Evolutionary conservation across 92 coral and sea anemone species (phyloP), one percentile per base, ranked within the genome.

Genomic region (Phenganax marumi): DNA sequence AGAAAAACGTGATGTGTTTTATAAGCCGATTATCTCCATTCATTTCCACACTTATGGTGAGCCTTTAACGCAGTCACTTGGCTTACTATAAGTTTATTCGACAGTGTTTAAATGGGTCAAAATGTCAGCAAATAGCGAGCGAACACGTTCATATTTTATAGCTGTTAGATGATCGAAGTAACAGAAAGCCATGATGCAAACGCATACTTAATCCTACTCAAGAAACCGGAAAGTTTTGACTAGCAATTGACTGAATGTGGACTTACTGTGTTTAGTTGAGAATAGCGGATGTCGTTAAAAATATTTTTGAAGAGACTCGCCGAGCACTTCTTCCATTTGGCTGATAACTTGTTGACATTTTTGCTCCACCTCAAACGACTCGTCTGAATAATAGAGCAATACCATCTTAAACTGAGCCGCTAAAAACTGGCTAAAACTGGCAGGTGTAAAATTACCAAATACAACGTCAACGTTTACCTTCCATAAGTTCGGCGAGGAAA

Each of bases 401-500:
- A 33, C 43, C 43, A 33, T 33, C 43, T 33, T 33, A 33, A 33
- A 33, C 43, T 33, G 43, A 33, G 43, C 43, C 43, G n/a, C n/a
- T n/a, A n/a, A n/a, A n/a, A n/a, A n/a, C n/a, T 56, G 63, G 19
- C 8, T 18, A 56, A 8, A 11, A 0, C 19, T 56, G 17, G 19
- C 63, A 21, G 8, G 19, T 56, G 63, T 18, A 8, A 56, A 21
- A 14, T 56, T 56, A 56, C 19, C 63, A 56, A n/a, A 14, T 14
- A 6, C 17, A 0, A 14, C 19, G 63, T 21, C 0, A 39, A 13
- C 19, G 13, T 76, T 73, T 69, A 91, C 98, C 98, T 88, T 95
- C 98, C 98, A 95, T 92, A 50, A 95, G 92, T 71, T 95, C 98
- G 9, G 98, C 97, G 18, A 95, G 85, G 91, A 95, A 95, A 3